Conservation (phyloP, 2,888 invertebrate species). For the Polia nebulosa region DNA sequence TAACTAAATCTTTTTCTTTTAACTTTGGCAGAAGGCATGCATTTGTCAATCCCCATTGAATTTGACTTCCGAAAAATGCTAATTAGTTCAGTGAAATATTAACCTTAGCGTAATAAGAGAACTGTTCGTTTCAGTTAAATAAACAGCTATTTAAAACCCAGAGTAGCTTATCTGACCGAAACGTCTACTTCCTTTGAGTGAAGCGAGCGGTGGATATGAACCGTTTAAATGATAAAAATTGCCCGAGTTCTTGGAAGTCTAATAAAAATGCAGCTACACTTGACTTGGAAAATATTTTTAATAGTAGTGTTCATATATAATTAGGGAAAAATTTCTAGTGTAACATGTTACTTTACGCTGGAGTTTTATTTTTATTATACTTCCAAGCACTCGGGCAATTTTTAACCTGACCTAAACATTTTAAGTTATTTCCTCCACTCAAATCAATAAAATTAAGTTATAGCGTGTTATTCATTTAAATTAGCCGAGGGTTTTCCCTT, state of each 20-base stretch:
- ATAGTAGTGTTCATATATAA: neutral
- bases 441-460: too few species aligned
- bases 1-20: too few species aligned
- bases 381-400: too few species aligned
- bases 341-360: neutral
- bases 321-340: neutral
- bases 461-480: too few species aligned
- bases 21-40: too few species aligned
- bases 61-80: neutral
- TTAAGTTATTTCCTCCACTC: too few species aligned
- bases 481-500: too few species aligned
- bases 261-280: neutral
- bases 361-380: too few species aligned
- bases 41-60: too few species aligned
- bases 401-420: too few species aligned
- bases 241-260: neutral
- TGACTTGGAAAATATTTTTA: neutral
- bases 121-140: neutral
- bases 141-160: conserved; percentile 10
- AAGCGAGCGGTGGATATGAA: neutral
- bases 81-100: too few species aligned
- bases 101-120: neutral
- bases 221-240: neutral
- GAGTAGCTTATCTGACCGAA: neutral
- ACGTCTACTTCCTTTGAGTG: neutral